Evolutionary conservation across 2,888 invertebrate species (phyloP), one percentile per base, ranked within the genome.

Genomic region (Sisyra nigra): DNA sequence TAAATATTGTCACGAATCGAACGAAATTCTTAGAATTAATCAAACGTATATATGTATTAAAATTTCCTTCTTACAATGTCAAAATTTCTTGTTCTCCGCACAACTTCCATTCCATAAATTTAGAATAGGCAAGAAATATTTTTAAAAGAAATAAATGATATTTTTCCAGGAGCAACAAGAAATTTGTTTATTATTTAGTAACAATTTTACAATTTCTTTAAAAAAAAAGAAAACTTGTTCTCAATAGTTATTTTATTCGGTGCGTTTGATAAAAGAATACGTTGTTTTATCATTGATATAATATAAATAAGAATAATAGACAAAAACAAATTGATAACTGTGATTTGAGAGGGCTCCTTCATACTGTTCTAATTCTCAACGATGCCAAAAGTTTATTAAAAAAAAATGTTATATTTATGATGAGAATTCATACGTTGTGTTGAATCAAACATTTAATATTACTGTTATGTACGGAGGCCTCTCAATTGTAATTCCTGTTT

Each of bases 331-430:
- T 54, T 57, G 57, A 55, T 59, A 62, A 59, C 66, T 66, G 66
- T 66, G 66, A 66, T 66, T 65, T 63, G 66, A 58, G 62, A 60
- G 59, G 60, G 64, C 59, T 63, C 63, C 59, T 51, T 44, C 45
- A 17, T 18, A 17, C 13, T 35, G 10, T 30, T 13, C 8, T 35
- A 17, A 33, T 35, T 18, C 14, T 35, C 42, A 42, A 9, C 18
- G 41, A 32, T 42, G 42, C 42, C 42, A 42, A 42, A 42, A 33
- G 11, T 34, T n/a, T 41, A 35, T 19, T 15, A 24, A 14, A 2
- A 40, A 40, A 10, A 40, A 40, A 40, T 31, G n/a, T 15, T 3
- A 5, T 24, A 24, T 24, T 24, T 24, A 24, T 24, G 24, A 24
- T 24, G 24, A 24, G 24, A 24, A 24, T 24, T 24, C 24, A 24